Percentiles rank a stretch among this genome's conserved stretches.
These are phyloP conservation scores for Calameuta filiformis DNA, from an alignment of 2,888 invertebrate species.

Conservation along the genomic window DNA sequence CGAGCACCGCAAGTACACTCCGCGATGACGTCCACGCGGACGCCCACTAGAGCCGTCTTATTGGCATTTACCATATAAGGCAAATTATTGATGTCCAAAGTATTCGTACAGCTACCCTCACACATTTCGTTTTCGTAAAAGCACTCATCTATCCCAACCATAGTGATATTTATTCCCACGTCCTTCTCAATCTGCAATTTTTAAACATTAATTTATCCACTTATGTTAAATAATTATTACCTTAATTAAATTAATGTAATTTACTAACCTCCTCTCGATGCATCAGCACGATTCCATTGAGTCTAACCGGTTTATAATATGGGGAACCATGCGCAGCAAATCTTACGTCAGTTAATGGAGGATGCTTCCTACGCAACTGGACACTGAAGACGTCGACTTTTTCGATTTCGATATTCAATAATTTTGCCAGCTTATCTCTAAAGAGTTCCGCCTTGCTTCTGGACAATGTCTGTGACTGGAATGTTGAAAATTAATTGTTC, in stretches of 20 bases:
- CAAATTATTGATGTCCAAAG: constrained; percentile 86
- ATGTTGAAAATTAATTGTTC: background rate
- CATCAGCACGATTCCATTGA: constrained; percentile 94
- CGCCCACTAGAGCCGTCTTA: constrained; percentile 95
- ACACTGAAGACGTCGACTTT: constrained; percentile 98
- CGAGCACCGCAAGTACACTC: constrained; percentile 95
- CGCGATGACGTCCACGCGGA: constrained; percentile 90
- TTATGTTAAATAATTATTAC: background rate
- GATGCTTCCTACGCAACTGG: constrained; percentile 86
- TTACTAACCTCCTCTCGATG: constrained; percentile 81
- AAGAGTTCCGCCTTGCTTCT: constrained; percentile 92
- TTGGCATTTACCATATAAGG: constrained; percentile 98
- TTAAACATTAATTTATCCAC: constrained; percentile 5
- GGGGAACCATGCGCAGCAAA: constrained; percentile 97
- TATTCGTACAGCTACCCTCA: constrained; percentile 96
- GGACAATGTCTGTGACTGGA: constrained; percentile 79
- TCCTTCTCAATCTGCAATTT: constrained; percentile 81
- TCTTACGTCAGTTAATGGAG: constrained; percentile 90
- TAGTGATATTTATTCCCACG: constrained; percentile 95
- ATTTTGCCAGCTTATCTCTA: constrained; percentile 86
- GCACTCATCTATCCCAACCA: constrained; percentile 98
- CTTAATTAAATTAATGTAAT: background rate
- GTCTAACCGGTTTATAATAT: constrained; percentile 92
- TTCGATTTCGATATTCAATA: constrained; percentile 85
- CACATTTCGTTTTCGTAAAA: constrained; percentile 94